Percentiles rank a stretch among this genome's conserved stretches.
These are phyloP conservation scores for Salpingus planirostris DNA, from an alignment of 2,888 invertebrate species.

Conservation along the genomic window DNA sequence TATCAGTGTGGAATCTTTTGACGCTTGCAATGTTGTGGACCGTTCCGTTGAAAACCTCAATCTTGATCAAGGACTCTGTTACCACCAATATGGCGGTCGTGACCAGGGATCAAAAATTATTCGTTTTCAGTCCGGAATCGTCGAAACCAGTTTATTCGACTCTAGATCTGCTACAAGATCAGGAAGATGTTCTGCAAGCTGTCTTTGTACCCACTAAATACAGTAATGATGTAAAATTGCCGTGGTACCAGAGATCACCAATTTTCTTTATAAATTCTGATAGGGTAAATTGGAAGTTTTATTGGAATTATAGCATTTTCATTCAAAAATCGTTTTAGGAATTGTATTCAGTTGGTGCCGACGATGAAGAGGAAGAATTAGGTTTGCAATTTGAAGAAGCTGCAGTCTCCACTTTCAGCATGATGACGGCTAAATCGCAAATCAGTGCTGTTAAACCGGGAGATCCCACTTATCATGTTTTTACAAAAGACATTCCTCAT, in stretches of 20 bases:
- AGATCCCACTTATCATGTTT: slow-evolving; percentile 22
- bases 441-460: too few species aligned
- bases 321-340: too few species aligned
- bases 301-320: slow-evolving; percentile 9
- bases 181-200: slow-evolving; percentile 42
- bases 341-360: slow-evolving; percentile 29
- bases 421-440: too few species aligned
- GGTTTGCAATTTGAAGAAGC: slow-evolving; percentile 13
- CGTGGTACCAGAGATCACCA: slow-evolving; percentile 54
- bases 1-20: slow-evolving; percentile 66
- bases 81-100: slow-evolving; percentile 61
- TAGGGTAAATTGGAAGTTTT: slow-evolving; percentile 42
- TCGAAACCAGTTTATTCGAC: slow-evolving; percentile 47
- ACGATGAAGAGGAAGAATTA: slow-evolving; percentile 19
- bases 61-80: slow-evolving; percentile 51
- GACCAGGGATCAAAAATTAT: slow-evolving; percentile 53
- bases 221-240: slow-evolving; percentile 37
- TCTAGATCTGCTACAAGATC: slow-evolving; percentile 40
- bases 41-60: slow-evolving; percentile 45
- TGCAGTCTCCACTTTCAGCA: slow-evolving; percentile 24
- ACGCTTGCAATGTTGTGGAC: slow-evolving; percentile 62
- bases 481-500: slow-evolving; percentile 22
- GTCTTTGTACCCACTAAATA: slow-evolving; percentile 50
- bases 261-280: slow-evolving; percentile 53
- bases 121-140: slow-evolving; percentile 53